Conservation (phyloP, 2,113 vertebrate species). For the Vidua macroura region DNA sequence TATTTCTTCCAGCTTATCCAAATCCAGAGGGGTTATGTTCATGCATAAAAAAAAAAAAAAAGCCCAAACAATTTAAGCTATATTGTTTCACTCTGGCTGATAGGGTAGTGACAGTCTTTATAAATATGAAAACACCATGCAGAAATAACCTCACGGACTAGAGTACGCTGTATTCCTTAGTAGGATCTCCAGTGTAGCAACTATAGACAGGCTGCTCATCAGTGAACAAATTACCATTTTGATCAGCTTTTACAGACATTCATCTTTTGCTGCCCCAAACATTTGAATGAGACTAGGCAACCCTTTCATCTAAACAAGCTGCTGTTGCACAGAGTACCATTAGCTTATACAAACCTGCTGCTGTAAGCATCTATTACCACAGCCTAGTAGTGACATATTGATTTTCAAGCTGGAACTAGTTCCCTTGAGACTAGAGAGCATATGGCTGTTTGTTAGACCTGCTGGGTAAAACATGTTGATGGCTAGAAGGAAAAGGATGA, state of each 20-base stretch:
- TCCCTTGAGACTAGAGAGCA: conserved; percentile 55
- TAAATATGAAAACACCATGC: neutral
- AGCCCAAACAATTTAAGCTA: neutral
- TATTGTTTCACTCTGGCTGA: neutral
- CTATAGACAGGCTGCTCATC: neutral
- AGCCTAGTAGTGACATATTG: conserved; percentile 58
- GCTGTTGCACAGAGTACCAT: conserved; percentile 4
- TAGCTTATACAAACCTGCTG: conserved; percentile 60
- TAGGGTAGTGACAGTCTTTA: neutral
- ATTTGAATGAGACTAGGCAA: neutral
- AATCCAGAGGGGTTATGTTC: neutral
- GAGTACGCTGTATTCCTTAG: neutral
- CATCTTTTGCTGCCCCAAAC: neutral
- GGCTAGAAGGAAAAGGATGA: neutral
- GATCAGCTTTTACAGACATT: conserved; percentile 22
- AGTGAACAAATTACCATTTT: conserved; percentile 34
- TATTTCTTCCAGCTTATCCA: neutral
- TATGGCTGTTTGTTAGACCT: conserved; percentile 53
- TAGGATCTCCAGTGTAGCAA: neutral
- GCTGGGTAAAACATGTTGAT: conserved; percentile 23
- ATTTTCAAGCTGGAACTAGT: conserved; percentile 59
- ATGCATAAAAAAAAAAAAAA: neutral
- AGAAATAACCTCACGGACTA: neutral
- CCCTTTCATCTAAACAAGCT: conserved; percentile 60
- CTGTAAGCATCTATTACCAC: conserved; percentile 58